phyloP scores from a whole-genome alignment of 2,888 invertebrate species.

The Papilio elwesi region DNA sequence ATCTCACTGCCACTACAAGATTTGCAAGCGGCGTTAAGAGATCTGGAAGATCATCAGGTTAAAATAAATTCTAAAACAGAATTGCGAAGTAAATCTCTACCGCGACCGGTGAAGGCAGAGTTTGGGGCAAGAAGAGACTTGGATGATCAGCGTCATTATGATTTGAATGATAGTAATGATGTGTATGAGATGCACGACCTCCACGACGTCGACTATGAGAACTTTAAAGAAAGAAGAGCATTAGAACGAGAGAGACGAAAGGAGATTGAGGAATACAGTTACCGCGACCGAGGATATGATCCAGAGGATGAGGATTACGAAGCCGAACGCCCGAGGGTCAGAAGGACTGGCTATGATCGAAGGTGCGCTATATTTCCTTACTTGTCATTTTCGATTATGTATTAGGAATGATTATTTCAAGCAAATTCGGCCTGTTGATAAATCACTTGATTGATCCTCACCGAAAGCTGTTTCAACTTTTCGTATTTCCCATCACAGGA shows the following conservation, averaged over 20 bases:
- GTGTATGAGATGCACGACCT: conserved; percentile 75
- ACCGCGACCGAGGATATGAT: conserved; percentile 70
- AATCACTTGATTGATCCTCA: no score
- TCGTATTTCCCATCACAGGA: no score
- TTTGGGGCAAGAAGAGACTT: conserved; percentile 66
- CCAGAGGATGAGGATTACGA: conserved; percentile 77
- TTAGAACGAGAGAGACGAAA: conserved; percentile 60
- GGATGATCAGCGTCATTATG: conserved; percentile 61
- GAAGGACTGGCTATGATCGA: conserved; percentile 49
- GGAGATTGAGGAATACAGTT: conserved; percentile 58
- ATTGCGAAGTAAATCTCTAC: conserved; percentile 71
- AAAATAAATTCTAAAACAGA: conserved; percentile 62
- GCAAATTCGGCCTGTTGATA: no score
- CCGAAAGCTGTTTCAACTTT: no score
- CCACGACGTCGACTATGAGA: conserved; percentile 74
- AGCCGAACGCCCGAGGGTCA: conserved; percentile 63
- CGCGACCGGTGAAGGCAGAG: conserved; percentile 68
- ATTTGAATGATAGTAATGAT: conserved; percentile 70
- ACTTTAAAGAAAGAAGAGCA: conserved; percentile 79
- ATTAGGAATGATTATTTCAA: no score
- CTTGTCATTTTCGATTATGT: no score
- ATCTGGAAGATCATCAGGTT: conserved; percentile 70
- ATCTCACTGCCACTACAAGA: conserved; percentile 76
- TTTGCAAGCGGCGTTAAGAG: conserved; percentile 73
- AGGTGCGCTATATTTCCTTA: conserved; percentile 41